Evolutionary conservation across 2,113 vertebrate genomes (phyloP).

Genomic region (Myiagra hebetior): DNA sequence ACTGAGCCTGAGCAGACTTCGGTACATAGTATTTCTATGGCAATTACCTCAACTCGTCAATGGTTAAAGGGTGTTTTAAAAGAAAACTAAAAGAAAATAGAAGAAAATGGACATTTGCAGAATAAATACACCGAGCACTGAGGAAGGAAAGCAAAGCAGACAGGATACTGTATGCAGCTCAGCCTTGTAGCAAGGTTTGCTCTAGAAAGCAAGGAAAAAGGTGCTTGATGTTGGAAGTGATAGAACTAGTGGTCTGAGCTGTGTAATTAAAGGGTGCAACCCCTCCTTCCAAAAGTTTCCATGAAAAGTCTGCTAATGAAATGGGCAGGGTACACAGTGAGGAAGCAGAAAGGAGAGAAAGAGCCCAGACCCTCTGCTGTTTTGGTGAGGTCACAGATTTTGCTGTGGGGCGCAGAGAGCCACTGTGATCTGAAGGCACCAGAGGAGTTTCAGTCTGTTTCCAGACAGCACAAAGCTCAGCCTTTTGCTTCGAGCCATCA

Average conservation of each 20-base stretch:
- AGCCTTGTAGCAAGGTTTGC: not conserved
- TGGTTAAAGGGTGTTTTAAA: not conserved
- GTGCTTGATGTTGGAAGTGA: not conserved
- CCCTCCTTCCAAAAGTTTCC: not conserved
- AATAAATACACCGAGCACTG: not conserved
- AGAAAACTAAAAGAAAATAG: not conserved
- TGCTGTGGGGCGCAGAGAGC: not conserved
- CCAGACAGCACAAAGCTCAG: not conserved
- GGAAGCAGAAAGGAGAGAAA: not conserved
- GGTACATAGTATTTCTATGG: not conserved
- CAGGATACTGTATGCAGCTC: not conserved
- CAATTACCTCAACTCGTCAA: not conserved
- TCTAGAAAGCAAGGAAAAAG: not conserved
- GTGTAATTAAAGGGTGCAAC: not conserved
- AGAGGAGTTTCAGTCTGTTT: not conserved
- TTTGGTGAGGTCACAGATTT: not conserved
- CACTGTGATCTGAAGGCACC: rapidly evolving
- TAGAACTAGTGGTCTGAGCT: not conserved
- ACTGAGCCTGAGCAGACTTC: not conserved
- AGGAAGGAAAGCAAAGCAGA: not conserved
- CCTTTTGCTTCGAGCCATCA: not conserved
- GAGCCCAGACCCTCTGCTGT: not conserved
- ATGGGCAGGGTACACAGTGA: not conserved
- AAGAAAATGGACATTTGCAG: not conserved
- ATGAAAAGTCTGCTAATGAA: not conserved